These are phyloP conservation scores for Bos indicus DNA, from an alignment of 2,113 vertebrate genomes.

Conservation along the genomic window DNA sequence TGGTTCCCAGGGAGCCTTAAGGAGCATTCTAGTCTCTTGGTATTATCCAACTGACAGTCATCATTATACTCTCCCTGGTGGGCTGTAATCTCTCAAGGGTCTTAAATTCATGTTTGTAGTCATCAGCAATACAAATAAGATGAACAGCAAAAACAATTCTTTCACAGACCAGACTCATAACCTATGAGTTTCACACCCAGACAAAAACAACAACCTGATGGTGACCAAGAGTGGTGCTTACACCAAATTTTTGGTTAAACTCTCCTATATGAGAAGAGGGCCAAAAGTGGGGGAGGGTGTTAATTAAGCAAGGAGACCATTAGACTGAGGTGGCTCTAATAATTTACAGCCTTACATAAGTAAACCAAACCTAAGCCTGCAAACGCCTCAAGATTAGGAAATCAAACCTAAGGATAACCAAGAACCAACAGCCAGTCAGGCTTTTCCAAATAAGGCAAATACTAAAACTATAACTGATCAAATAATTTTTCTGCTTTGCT, in stretches of 20 bases:
- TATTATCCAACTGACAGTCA: background rate
- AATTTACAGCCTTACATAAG: background rate
- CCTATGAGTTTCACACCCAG: background rate
- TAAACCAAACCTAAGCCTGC: background rate
- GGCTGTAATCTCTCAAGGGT: background rate
- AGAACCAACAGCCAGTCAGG: background rate
- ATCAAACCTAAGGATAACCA: background rate
- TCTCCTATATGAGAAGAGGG: background rate
- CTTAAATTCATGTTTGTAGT: background rate
- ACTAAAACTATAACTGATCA: background rate
- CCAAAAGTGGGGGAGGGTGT: background rate
- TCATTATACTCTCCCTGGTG: background rate
- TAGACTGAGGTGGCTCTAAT: background rate
- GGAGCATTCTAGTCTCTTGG: background rate
- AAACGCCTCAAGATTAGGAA: background rate
- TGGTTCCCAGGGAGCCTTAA: background rate
- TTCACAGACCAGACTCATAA: background rate
- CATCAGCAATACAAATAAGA: background rate
- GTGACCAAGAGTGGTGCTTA: background rate
- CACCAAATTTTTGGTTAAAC: background rate
- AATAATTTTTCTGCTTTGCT: background rate
- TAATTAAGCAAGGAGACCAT: background rate
- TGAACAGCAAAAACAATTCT: background rate
- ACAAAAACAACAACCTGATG: background rate
- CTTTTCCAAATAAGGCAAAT: background rate